phyloP scores from a whole-genome alignment of 30 jellyfish, hydroid and myxozoan genomes.

The Hydractinia symbiolongicarpus region DNA sequence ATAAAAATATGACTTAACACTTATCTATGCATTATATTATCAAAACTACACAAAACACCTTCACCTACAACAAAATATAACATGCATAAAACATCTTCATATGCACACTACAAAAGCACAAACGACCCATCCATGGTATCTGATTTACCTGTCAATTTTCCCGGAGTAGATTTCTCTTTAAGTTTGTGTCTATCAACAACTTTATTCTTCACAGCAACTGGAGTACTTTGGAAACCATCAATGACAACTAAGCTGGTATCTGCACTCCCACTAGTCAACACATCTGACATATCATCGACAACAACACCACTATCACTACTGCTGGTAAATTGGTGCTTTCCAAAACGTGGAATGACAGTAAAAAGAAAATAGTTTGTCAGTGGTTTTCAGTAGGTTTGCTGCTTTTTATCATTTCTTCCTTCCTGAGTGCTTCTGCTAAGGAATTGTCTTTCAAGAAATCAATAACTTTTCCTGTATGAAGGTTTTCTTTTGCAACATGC shows the following conservation, averaged over 20 bases:
- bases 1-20: too few relatives aligned
- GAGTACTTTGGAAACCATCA: constrained; percentile 10
- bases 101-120: not conserved
- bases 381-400: not conserved
- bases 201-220: not conserved
- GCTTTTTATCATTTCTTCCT: not conserved
- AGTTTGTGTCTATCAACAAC: not conserved
- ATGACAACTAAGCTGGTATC: constrained; percentile 3
- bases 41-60: too few relatives aligned
- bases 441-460: not conserved
- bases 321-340: not conserved
- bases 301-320: constrained; percentile 11
- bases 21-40: too few relatives aligned
- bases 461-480: not conserved
- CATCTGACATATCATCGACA: not conserved
- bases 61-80: too few relatives aligned
- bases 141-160: not conserved
- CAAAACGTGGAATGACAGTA: constrained; percentile 7
- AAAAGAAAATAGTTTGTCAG: not conserved
- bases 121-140: constrained; percentile 7
- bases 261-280: not conserved
- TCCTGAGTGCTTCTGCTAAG: not conserved
- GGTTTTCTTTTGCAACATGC: not conserved
- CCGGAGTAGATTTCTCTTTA: not conserved
- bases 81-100: too few relatives aligned